These are phyloP conservation scores for Drosophila yooni DNA, from an alignment of 2,888 invertebrate genomes.

Conservation along the genomic window DNA sequence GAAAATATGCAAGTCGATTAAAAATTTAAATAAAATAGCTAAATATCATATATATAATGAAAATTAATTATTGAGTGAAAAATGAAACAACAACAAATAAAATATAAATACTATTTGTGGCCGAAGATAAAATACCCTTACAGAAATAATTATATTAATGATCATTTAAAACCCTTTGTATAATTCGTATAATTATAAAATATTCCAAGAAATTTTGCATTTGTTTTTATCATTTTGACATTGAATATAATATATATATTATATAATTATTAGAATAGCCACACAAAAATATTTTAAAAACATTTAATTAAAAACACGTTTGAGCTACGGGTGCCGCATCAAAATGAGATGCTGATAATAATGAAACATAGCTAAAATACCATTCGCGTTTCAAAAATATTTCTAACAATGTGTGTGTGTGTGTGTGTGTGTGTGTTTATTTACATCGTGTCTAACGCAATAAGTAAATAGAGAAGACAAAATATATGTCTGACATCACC, in stretches of 20 bases:
- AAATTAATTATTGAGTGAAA: neutral
- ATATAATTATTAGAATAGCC: neutral
- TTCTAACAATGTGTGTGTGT: constrained; percentile 7
- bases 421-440: neutral
- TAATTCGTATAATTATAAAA: too few relatives aligned
- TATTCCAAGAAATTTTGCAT: neutral
- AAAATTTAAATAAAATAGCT: neutral
- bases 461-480: constrained; percentile 40
- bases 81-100: neutral
- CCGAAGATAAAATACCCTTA: constrained; percentile 10
- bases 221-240: neutral
- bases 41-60: neutral
- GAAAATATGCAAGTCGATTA: constrained; percentile 1
- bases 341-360: constrained; percentile 15
- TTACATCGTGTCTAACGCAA: constrained; percentile 19
- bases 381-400: constrained; percentile 34
- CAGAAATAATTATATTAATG: neutral
- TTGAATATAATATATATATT: too few relatives aligned
- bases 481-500: constrained; percentile 70
- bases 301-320: constrained; percentile 6
- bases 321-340: constrained; percentile 21
- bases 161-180: accelerated
- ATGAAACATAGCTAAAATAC: constrained; percentile 12
- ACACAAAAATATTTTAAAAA: neutral
- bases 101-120: too few relatives aligned